Conservation (phyloP, 2,113 vertebrate genomes). For the Hydrolagus affinis region DNA sequence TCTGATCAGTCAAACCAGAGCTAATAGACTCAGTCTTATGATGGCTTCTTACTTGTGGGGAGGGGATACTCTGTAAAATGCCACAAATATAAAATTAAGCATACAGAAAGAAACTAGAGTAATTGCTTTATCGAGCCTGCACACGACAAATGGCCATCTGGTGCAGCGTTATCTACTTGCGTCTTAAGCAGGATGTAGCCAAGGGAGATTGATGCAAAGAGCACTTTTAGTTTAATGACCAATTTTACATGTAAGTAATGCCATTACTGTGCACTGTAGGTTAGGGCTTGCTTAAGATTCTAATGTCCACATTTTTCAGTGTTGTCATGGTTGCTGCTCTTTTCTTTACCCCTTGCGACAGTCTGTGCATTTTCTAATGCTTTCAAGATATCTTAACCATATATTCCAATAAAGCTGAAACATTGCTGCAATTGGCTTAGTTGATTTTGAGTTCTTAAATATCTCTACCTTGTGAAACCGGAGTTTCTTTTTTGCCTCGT, state of each 20-base stretch:
- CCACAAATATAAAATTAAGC: neutral
- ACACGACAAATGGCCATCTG: neutral
- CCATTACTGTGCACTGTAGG: neutral
- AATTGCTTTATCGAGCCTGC: neutral
- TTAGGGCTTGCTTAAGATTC: neutral
- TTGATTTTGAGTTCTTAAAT: neutral
- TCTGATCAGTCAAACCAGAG: neutral
- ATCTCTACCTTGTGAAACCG: neutral
- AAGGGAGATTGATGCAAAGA: neutral
- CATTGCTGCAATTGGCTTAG: neutral
- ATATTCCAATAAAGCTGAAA: neutral
- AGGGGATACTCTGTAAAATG: neutral
- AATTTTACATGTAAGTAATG: neutral
- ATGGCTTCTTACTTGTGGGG: neutral
- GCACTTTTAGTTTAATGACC: neutral
- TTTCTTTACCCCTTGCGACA: neutral
- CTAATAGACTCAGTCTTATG: neutral
- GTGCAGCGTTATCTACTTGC: neutral
- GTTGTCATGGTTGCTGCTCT: neutral
- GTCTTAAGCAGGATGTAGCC: slow-evolving; percentile 9
- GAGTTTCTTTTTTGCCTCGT: neutral
- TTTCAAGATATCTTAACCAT: neutral
- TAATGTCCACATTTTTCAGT: no score
- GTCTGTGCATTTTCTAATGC: neutral
- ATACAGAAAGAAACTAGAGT: neutral